Base-by-base conservation (phyloP, 2,113 vertebrate species). In the Petromus typicus region DNA sequence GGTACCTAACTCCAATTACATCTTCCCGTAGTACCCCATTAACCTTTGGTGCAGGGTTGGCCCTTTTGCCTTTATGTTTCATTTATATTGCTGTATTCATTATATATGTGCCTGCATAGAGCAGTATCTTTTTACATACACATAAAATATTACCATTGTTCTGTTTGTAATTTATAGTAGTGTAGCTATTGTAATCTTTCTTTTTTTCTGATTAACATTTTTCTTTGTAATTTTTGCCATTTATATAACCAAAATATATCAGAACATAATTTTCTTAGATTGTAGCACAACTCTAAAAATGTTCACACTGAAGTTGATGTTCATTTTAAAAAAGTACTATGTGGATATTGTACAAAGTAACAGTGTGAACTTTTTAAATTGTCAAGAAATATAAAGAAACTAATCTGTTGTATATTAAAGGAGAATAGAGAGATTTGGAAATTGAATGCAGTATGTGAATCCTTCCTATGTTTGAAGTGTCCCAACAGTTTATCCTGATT, bases 191-290 rank as follows among this genome's bases (percentile, higher is more conserved):
- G 32, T 4, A 27, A 63, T 81, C 57, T 93, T 84, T 51, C 43
- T 83, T 59, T 10, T 54, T 23, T 80, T 27, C 63, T 80, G 69
- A 27, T 34, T 59, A 61, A 45, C 43, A 66, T 90, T 91, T 88
- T 32, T 84, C 4, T 84, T 23, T 92, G 1, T 80, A 59, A 63
- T 83, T 82, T 4, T 51, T 86, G 56, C 8, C n/a, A 34, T 80
- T 93, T 64, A 76, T 81, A 61, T 25, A 90, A 10, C 16, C 51
- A 69, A 88, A 45, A 40, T 73, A 66, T 80, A 0, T 67, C 18
- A 63, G 61, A 91, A 64, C 93, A 8, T 64, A 45, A 59, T 83
- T 93, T 92, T 86, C 5, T 84, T 90, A 73, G 78, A 86, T 45
- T 73, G 59, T 54, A 86, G 48, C 59, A 54, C 10, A 71, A 7